Evolutionary conservation across 2,888 invertebrate species (phyloP), one percentile per base, ranked within the genome.

Genomic region (Cybosia mesomella): DNA sequence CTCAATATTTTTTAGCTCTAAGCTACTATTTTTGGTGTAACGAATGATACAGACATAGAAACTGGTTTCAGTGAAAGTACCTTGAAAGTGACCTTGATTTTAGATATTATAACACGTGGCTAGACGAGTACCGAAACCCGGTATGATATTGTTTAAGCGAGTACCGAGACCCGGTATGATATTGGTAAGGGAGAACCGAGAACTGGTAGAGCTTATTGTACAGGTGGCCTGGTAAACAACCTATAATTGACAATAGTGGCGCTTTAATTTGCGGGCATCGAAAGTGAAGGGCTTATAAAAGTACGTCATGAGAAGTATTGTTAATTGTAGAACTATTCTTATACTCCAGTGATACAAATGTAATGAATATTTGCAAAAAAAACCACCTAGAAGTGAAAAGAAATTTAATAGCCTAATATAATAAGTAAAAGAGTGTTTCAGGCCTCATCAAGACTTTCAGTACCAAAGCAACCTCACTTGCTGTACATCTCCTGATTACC

Each of bases 51-150:
- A 34, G 36, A 36, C 10, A 15, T 22, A 22, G 22, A 58, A 28
- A 22, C 15, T 22, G 21, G 22, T 36, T 59, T 22, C 22, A 59
- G 24, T 55, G 24, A 24, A 55, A 55, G 22, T 22, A 59, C 9
- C 15, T 22, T 15, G n/a, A 11, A 10, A 58, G 36, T 58, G 59
- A 59, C 59, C 59, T 59, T 22, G 36, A 59, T 36, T 58, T 5
- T 59, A 18, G 7, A 39, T 22, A 58, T 58, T 34, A 34, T 58
- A 58, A 58, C 22, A 36, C 58, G 36, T 36, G 58, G 49, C n/a
- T 18, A 18, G 49, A n/a, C n/a, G 1, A 49, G 49, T n/a, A 49
- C 8, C 18, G 49, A n/a, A n/a, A 49, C 49, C 8, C 49, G n/a
- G 18, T 49, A 49, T 49, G n/a, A n/a, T n/a, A n/a, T 49, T 49